Conservation (phyloP, 2,797 vertebrate genomes). For the Peromyscus aztecus region DNA sequence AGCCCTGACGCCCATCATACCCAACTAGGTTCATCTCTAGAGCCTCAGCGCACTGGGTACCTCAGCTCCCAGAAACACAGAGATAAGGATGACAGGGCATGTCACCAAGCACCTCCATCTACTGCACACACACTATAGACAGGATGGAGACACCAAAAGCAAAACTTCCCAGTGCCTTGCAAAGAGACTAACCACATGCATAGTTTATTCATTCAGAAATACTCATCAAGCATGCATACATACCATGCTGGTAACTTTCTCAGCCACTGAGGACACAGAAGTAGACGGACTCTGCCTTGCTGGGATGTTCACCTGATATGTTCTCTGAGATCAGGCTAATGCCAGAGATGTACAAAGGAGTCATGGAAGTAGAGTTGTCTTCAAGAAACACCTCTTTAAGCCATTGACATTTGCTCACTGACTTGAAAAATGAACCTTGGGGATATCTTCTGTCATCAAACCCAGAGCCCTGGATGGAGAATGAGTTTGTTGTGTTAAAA, state of each 20-base stretch:
- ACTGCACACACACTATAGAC: not conserved
- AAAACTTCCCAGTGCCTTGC: not conserved
- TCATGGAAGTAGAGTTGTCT: not conserved
- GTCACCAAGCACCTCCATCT: not conserved
- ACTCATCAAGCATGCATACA: not conserved
- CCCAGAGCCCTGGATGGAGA: not conserved
- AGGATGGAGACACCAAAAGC: not conserved
- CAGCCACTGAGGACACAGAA: not conserved
- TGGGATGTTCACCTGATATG: not conserved
- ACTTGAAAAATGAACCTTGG: not conserved
- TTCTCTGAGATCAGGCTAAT: not conserved
- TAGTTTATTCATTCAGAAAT: not conserved
- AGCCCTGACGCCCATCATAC: no score
- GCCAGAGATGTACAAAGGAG: not conserved
- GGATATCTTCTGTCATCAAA: not conserved
- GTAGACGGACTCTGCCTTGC: not conserved
- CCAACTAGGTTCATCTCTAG: not conserved
- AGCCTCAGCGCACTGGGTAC: rapidly evolving
- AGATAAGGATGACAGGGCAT: not conserved
- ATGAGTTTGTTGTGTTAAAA: not conserved
- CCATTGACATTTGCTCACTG: not conserved
- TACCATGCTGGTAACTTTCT: not conserved
- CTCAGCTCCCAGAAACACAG: not conserved
- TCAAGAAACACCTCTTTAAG: not conserved
- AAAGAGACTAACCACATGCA: not conserved